phyloP scores from a whole-genome alignment of 2,797 vertebrate genomes.

The Novumbra hubbsi region DNA sequence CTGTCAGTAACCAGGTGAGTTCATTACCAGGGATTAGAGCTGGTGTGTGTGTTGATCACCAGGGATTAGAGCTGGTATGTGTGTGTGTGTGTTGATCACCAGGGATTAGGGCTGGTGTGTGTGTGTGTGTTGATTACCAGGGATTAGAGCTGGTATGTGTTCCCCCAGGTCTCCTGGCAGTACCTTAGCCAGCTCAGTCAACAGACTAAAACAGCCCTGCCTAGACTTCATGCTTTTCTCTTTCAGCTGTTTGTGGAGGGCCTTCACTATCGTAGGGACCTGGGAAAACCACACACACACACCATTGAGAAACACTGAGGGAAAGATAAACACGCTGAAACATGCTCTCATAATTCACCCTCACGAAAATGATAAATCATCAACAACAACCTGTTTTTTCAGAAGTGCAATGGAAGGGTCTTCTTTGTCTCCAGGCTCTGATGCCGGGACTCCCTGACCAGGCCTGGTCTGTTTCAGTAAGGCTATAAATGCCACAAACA shows the following conservation, averaged over 20 bases:
- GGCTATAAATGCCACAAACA: slow-evolving; percentile 83
- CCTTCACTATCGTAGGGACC: slow-evolving; percentile 87
- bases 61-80: neutral
- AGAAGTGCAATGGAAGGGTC: slow-evolving; percentile 76
- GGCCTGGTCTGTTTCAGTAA: slow-evolving; percentile 85
- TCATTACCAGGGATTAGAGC: neutral
- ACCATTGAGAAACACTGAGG: neutral
- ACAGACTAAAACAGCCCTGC: slow-evolving; percentile 88
- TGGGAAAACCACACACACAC: slow-evolving; percentile 50
- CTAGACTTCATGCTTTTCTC: slow-evolving; percentile 86
- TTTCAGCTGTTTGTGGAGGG: slow-evolving; percentile 87
- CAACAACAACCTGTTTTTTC: slow-evolving; percentile 78
- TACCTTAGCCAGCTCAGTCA: slow-evolving; percentile 82
- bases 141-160: slow-evolving; percentile 83
- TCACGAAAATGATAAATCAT: neutral
- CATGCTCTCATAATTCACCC: neutral
- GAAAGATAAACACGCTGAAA: neutral
- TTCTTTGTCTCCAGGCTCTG: slow-evolving; percentile 63
- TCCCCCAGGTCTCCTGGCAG: slow-evolving; percentile 84
- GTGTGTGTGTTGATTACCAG: slow-evolving; percentile 72
- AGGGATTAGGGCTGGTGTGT: too few species aligned
- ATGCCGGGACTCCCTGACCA: slow-evolving; percentile 44
- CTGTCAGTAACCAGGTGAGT: too few species aligned
- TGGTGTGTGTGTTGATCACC: slow-evolving; percentile 4
- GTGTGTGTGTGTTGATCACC: slow-evolving; percentile 14